Percentiles rank a stretch among this genome's conserved stretches.
Evolutionary conservation across 2,888 invertebrate genomes (phyloP).

Genomic region (Nymphalis polychloros): DNA sequence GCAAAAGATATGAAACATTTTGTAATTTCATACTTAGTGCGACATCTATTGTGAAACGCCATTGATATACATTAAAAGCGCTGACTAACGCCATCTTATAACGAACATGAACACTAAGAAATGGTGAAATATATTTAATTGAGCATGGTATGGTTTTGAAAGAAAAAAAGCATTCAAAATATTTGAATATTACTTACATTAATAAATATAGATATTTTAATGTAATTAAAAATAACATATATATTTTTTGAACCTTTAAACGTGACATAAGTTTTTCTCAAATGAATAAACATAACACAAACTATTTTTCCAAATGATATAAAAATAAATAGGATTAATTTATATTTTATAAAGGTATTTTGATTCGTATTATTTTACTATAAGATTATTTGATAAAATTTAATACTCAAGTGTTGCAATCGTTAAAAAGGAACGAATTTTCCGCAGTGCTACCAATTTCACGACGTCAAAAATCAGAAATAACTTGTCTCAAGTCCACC

Average conservation of each 20-base stretch:
- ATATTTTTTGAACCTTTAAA: too few relatives aligned
- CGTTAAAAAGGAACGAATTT: constrained; percentile 49
- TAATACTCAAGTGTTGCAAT: too few relatives aligned
- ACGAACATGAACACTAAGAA: background rate
- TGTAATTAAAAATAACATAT: too few relatives aligned
- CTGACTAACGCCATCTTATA: constrained; percentile 16
- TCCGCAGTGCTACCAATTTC: constrained; percentile 58
- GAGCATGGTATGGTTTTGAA: background rate
- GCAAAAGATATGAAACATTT: background rate
- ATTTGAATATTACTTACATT: background rate
- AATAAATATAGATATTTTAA: too few relatives aligned
- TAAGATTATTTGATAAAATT: too few relatives aligned
- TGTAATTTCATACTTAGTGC: constrained; percentile 27
- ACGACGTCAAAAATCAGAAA: constrained; percentile 66
- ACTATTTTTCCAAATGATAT: too few relatives aligned
- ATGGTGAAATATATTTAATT: background rate
- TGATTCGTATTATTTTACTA: too few relatives aligned
- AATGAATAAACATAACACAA: too few relatives aligned
- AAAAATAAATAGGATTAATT: too few relatives aligned
- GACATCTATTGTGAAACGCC: constrained; percentile 37
- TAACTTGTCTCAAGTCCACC: constrained; percentile 81
- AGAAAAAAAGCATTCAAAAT: background rate
- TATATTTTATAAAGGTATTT: too few relatives aligned
- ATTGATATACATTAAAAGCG: background rate
- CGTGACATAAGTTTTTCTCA: too few relatives aligned